A percentile compares a stretch with the other conserved stretches of the same genome.
These are phyloP conservation scores for Acipenser oxyrinchus DNA, from an alignment of 2,797 vertebrate genomes.

Conservation along the genomic window DNA sequence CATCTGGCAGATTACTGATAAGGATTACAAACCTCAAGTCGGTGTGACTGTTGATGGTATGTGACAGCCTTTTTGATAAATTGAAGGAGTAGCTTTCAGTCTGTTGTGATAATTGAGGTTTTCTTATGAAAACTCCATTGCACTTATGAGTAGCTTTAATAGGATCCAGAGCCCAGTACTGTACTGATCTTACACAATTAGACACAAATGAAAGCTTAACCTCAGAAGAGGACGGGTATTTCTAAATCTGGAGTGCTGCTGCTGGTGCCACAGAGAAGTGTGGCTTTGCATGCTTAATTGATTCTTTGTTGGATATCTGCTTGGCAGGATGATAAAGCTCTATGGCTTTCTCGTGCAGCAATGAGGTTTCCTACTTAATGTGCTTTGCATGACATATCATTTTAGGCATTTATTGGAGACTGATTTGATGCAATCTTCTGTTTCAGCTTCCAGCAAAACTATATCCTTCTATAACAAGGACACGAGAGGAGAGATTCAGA, in stretches of 20 bases:
- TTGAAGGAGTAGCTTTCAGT: not conserved
- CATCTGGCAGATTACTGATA: conserved; percentile 89
- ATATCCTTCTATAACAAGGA: conserved; percentile 94
- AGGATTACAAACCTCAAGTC: conserved; percentile 82
- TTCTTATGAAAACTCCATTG: conserved; percentile 10
- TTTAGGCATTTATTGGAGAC: conserved; percentile 23
- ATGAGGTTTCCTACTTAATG: conserved; percentile 6
- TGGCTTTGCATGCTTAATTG: conserved; percentile 18
- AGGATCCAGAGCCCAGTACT: conserved; percentile 15
- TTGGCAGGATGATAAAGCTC: conserved; percentile 19
- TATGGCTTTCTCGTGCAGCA: conserved; percentile 1
- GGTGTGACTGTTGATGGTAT: conserved; percentile 86
- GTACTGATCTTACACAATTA: conserved; percentile 25
- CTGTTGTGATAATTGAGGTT: conserved; percentile 23
- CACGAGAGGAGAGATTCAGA: conserved; percentile 76
- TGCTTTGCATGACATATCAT: conserved; percentile 37
- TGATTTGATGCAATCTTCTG: conserved; percentile 13
- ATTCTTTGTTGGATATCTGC: conserved; percentile 21
- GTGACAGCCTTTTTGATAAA: conserved; percentile 18
- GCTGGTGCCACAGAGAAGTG: conserved; percentile 11
- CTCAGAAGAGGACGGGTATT: not conserved
- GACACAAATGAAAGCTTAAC: conserved; percentile 8
- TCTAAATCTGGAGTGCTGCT: conserved; percentile 8
- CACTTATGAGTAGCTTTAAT: conserved; percentile 17
- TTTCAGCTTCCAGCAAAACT: conserved; percentile 75